Conservation (phyloP, 2,888 invertebrate species). For the Nephrotoma guestfalica region DNA sequence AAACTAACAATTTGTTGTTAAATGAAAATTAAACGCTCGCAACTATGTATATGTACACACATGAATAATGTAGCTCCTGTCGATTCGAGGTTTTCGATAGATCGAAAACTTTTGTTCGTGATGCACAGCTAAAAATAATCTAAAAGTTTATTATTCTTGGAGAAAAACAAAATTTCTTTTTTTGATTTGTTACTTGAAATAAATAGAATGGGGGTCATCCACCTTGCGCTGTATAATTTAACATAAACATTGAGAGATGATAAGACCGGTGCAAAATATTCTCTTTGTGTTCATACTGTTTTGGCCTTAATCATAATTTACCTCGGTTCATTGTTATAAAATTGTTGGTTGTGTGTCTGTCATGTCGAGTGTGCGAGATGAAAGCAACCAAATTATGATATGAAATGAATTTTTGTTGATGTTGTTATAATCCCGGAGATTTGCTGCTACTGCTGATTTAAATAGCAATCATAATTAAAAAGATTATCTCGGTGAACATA, state of each 20-base stretch:
- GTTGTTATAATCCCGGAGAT: background rate
- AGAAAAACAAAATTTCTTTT: background rate
- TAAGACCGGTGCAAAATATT: background rate
- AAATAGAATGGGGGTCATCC: background rate
- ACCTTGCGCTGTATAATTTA: background rate
- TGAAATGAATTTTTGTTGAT: background rate
- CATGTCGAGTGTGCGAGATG: background rate
- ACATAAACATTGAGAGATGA: background rate
- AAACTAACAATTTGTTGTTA: background rate
- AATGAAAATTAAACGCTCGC: background rate
- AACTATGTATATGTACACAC: background rate
- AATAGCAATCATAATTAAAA: background rate
- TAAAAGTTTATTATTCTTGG: background rate
- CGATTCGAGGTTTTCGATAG: background rate
- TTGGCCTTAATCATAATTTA: background rate
- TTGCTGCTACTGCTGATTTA: background rate
- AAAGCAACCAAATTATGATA: background rate
- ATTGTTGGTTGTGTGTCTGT: background rate
- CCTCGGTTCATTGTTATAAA: background rate
- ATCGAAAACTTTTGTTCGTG: background rate
- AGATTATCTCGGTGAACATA: background rate
- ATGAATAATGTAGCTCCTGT: background rate
- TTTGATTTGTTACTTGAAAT: background rate
- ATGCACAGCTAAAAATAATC: background rate
- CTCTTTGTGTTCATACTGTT: background rate